Evolutionary conservation across 2,797 vertebrate genomes (phyloP).

Genomic region (Falco novaeseelandiae): DNA sequence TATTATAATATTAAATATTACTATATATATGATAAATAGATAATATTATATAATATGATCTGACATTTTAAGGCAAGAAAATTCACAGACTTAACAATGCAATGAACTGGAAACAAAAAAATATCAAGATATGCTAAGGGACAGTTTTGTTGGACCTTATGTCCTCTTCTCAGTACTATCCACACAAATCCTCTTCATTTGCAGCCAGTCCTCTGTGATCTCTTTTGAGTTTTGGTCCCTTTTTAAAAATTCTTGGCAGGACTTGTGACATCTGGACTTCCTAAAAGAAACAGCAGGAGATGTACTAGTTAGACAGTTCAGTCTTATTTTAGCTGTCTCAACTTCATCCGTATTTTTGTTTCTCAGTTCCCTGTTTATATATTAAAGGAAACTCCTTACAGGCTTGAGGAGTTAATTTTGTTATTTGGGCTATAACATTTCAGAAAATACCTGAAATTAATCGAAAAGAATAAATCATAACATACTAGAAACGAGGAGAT

Average conservation of each 20-base stretch:
- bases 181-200: not conserved
- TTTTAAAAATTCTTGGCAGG: not conserved
- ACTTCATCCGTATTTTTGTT: not conserved
- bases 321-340: not conserved
- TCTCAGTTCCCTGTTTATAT: not conserved
- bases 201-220: not conserved
- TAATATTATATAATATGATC: not conserved
- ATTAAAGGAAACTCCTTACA: not conserved
- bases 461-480: not conserved
- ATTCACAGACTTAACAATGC: not conserved
- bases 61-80: not conserved
- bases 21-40: no score
- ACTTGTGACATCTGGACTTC: not conserved
- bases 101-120: not conserved
- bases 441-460: not conserved
- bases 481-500: not conserved
- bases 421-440: not conserved
- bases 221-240: not conserved
- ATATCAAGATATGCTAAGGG: not conserved
- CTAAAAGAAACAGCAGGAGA: not conserved
- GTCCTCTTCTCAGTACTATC: not conserved
- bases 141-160: not conserved
- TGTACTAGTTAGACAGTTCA: not conserved
- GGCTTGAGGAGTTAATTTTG: not conserved
- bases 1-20: no score